Base-by-base conservation (phyloP, 2,888 invertebrate species). In the Polietes domitor region DNA sequence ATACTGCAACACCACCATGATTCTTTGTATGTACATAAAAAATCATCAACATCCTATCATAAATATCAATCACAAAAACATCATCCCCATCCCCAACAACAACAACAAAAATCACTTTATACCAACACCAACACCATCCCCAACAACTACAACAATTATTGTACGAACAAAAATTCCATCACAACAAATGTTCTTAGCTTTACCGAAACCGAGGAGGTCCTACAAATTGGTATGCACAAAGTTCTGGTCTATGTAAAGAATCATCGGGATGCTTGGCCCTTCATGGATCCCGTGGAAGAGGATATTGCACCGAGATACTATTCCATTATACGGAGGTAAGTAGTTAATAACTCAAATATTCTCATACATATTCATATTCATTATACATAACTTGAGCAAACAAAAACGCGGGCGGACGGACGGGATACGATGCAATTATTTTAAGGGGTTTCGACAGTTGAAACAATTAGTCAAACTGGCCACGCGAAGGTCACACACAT, bases 241-340 rank as follows among this genome's bases (percentile, higher is more conserved):
- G 97, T 98, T 80, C 93, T 98, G 79, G 97, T 97, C 90, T 95
- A 96, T 89, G 94, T 98, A 50, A 97, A 96, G 89, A 95, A 96
- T 88, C 97, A 98, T 91, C 95, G 96, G 79, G 98, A 98, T 91
- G 97, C 98, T 0, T 98, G 98, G 98, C 98, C 98, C 0, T 98
- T 98, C 92, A 94, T 96, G 90, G 97, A 98, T 90, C 97, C 98
- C 0, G 98, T 98, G 0, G 97, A 98, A 88, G 98, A 98, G 90
- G 96, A 97, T 89, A 97, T 96, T 90, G 98, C 98, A 0, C 98
- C 98, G 0, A 96, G 96, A 91, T 96, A 96, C 90, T 96, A 96
- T 89, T 94, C 95, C 0, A 95, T 96, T 32, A 95, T 96, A 53
- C 92, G 95, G 86, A 94, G 93, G 92, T 92, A 80, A 86, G 84